Base-by-base conservation (phyloP, 1,140 invertebrate species). In the Papilio polyxenes region DNA sequence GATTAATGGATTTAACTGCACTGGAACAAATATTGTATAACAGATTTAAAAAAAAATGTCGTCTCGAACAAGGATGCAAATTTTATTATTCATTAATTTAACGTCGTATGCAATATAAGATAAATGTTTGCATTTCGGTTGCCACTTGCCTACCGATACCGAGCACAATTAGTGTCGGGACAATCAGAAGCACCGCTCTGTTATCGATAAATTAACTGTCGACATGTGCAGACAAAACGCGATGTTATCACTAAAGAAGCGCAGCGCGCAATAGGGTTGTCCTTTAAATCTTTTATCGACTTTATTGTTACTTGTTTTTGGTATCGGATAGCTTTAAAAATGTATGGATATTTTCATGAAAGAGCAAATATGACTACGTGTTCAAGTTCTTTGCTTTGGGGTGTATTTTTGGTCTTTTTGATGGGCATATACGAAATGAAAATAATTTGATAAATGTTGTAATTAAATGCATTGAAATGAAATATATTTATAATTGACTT, bases 131-230 rank as follows among this genome's bases (percentile, higher is more conserved):
- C 85, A 88, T 88, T 75, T 83, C 65, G 78, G 74, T 82, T 82
- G 85, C 51, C 81, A 84, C 80, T 88, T 83, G 83, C 83, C 81
- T 82, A 88, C 87, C 87, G 86, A 90, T 90, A 88, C 76, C 31
- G 75, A 82, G 86, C 87, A 89, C 89, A 90, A 92, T 92, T 92
- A 92, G 89, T 88, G 90, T 90, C 87, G 88, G 85, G 75, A 83
- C 86, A 87, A 87, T 88, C 87, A 88, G 87, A 89, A 85, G 78
- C 51, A 37, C 56, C 81, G 80, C 56, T 82, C 82, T 83, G 83
- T 83, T 89, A 87, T 88, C 90, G 90, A 90, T 91, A 88, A 89
- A 88, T 87, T 76, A 80, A 85, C 76, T 80, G 82, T 79, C 85
- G 87, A 87, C 89, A 88, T 87, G 82, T 81, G 82, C 79, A 87